Base-by-base conservation (phyloP, 2,888 invertebrate species). In the Drepana falcataria region DNA sequence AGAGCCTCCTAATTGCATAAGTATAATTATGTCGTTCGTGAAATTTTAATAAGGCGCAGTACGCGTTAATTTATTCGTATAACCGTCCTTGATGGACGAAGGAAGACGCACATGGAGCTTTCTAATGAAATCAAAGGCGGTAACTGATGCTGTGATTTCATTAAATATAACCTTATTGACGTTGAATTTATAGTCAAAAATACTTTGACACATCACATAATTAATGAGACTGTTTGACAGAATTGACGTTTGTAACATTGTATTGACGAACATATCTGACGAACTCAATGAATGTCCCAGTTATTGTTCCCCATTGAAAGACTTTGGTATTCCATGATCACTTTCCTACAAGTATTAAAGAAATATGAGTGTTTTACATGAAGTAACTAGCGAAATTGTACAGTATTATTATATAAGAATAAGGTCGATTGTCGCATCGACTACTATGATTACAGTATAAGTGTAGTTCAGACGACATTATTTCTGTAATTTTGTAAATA, bases 351-450 rank as follows among this genome's bases (percentile, higher is more conserved):
- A 86, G 84, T 87, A 85, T 87, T 87, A 76, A 77, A 69, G 21
- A 21, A 68, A 67, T 82, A 82, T 79, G 79, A 77, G 81, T 78
- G 85, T 87, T 87, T 85, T 88, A 87, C 86, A 85, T 78, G 73
- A 79, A 79, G 77, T 81, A 81, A 86, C 82, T 91, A 91, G 90
- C 79, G 87, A 89, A 91, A 89, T 89, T 90, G 91, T 91, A 91
- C 91, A 91, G 91, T 91, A 91, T 91, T 91, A 90, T 87, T 87
- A 81, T 75, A 71, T 79, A 79, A 84, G 78, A 21, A 68, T 85
- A 85, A 84, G 83, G 75, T 80, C 77, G 76, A 69, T 77, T 75
- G 77, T 63, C 77, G 85, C 77, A 77, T 80, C 79, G 81, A 76
- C 79, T 85, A 88, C 80, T 79, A 83, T 78, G 75, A 79, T 81